Conservation (phyloP, 1,140 invertebrate genomes). For the Xylocopa sonorina region DNA sequence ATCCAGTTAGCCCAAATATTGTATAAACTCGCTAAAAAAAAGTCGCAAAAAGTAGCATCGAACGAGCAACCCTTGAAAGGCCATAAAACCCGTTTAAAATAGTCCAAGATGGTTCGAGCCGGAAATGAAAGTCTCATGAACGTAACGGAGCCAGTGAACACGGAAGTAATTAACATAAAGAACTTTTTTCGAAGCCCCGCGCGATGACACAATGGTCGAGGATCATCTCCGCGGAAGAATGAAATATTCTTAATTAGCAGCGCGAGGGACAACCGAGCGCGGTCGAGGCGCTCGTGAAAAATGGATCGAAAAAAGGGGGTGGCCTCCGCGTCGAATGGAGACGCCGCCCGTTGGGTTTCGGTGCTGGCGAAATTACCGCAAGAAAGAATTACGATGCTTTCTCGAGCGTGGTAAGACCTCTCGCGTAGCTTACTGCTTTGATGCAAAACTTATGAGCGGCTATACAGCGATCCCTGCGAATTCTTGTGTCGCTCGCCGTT, state of each 20-base stretch:
- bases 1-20: too few species aligned
- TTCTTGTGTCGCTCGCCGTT: conserved; percentile 1
- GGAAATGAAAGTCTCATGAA: conserved; percentile 12
- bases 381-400: conserved; percentile 48
- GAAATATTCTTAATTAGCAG: conserved; percentile 51
- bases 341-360: conserved; percentile 9
- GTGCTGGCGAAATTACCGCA: conserved; percentile 48
- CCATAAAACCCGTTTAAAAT: too few species aligned
- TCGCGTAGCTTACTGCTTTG: neutral
- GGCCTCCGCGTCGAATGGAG: neutral
- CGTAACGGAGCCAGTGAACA: neutral
- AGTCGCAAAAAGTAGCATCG: too few species aligned
- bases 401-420: neutral
- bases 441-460: neutral
- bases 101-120: too few species aligned
- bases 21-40: too few species aligned
- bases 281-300: conserved; percentile 4
- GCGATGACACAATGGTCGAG: neutral
- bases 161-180: too few species aligned
- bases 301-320: neutral
- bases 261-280: neutral
- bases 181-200: neutral
- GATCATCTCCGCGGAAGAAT: neutral
- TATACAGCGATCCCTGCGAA: neutral
- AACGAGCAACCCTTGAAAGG: too few species aligned